phyloP scores from a whole-genome alignment of 1,140 invertebrate species.

The Cherax destructor region DNA sequence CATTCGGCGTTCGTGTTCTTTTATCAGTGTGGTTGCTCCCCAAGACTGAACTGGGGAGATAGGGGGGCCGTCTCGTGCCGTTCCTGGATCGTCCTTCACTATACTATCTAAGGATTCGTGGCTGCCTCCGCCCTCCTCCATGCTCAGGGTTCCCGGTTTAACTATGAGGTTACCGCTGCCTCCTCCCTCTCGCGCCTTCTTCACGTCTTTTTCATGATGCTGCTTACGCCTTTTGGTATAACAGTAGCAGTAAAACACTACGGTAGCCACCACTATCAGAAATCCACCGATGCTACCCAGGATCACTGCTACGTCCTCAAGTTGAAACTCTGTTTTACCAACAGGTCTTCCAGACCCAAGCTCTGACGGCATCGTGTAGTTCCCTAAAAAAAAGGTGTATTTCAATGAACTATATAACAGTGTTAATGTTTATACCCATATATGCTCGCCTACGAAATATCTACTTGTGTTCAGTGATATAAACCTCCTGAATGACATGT shows the following conservation, averaged over 20 bases:
- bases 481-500: neutral
- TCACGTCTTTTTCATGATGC: slow-evolving; percentile 53
- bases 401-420: neutral
- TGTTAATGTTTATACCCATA: neutral
- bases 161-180: slow-evolving; percentile 50
- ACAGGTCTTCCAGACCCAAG: slow-evolving; percentile 62
- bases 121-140: slow-evolving; percentile 45
- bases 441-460: neutral
- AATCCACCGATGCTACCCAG: slow-evolving; percentile 66
- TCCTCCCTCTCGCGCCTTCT: slow-evolving; percentile 34
- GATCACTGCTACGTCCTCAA: slow-evolving; percentile 66
- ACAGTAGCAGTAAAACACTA: slow-evolving; percentile 65
- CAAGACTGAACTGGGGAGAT: slow-evolving; percentile 79
- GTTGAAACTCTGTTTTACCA: slow-evolving; percentile 39
- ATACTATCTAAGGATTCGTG: slow-evolving; percentile 60
- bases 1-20: slow-evolving; percentile 38
- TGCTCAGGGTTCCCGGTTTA: slow-evolving; percentile 45
- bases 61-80: slow-evolving; percentile 73
- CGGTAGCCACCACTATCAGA: slow-evolving; percentile 49
- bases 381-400: slow-evolving; percentile 29
- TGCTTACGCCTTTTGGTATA: slow-evolving; percentile 54
- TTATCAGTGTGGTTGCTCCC: slow-evolving; percentile 77
- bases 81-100: slow-evolving; percentile 40
- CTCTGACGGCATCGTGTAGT: slow-evolving; percentile 69
- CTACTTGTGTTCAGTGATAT: neutral